Conservation (phyloP, 2,113 vertebrate genomes). For the Oncorhynchus tshawytscha region DNA sequence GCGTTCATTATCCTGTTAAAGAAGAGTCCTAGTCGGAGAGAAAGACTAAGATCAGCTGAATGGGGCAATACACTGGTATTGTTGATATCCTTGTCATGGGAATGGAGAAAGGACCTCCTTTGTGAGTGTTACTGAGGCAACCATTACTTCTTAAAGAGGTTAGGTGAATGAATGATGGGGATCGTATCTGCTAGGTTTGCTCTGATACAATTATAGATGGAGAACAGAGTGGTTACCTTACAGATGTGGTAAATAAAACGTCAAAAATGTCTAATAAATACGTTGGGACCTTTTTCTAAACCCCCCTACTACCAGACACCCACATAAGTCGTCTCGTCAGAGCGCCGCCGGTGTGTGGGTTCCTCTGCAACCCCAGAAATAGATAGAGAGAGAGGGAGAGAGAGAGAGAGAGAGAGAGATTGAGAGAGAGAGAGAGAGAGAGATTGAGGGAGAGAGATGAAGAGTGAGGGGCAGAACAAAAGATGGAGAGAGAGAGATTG, state of each 20-base stretch:
- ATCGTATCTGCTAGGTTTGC: conserved; percentile 23
- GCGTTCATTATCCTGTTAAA: not conserved
- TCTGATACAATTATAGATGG: conserved; percentile 35
- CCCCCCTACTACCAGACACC: conserved; percentile 38
- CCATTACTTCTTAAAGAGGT: conserved; percentile 27
- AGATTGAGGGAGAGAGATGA: conserved; percentile 26
- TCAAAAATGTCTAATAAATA: no score
- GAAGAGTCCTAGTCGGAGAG: not conserved
- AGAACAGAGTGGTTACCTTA: conserved; percentile 31
- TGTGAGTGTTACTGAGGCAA: conserved; percentile 5
- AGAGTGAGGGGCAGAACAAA: no score
- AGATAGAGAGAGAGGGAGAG: conserved; percentile 31
- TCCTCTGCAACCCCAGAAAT: conserved; percentile 64
- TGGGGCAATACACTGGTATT: not conserved
- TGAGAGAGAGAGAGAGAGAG: conserved; percentile 19
- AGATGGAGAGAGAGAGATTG: conserved; percentile 32
- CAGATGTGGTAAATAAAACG: not conserved
- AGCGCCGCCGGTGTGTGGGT: conserved; percentile 58
- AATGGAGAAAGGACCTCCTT: conserved; percentile 1
- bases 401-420: conserved; percentile 34
- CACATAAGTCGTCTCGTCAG: conserved; percentile 49
- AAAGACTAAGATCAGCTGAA: not conserved
- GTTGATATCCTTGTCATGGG: conserved; percentile 11
- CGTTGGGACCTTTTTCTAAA: not conserved
- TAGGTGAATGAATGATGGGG: conserved; percentile 27